Percentiles rank a stretch among this genome's conserved stretches.
Conservation (phyloP, 2,888 invertebrate genomes). For the Chloroclysta siterata region DNA sequence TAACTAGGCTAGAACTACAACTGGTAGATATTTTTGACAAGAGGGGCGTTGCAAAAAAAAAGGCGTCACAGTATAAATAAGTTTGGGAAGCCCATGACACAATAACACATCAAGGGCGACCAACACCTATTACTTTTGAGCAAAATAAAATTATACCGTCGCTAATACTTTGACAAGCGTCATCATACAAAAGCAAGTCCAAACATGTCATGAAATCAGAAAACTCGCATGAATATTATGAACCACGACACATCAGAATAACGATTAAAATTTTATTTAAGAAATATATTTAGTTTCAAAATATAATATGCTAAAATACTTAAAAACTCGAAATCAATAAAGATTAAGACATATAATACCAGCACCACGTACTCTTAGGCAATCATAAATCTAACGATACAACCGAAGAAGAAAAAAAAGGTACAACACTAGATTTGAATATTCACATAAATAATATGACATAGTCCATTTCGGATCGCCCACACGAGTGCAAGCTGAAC, state of each 20-base stretch:
- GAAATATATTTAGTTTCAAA: slow-evolving; percentile 3
- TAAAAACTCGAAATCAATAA: slow-evolving; percentile 29
- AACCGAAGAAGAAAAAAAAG: slow-evolving; percentile 2
- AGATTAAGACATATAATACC: slow-evolving; percentile 26
- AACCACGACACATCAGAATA: slow-evolving; percentile 7
- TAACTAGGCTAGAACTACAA: too few relatives aligned
- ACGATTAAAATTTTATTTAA: background rate
- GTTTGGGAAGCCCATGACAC: too few relatives aligned
- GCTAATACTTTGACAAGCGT: background rate
- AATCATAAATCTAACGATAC: slow-evolving; percentile 21
- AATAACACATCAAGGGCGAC: too few relatives aligned
- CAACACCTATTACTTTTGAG: background rate
- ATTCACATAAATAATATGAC: slow-evolving; percentile 24
- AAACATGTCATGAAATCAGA: slow-evolving; percentile 6
- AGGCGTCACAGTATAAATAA: too few relatives aligned
- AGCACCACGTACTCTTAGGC: slow-evolving; percentile 8
- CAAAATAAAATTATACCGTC: background rate
- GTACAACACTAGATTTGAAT: slow-evolving; percentile 21
- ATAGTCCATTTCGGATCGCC: slow-evolving; percentile 14
- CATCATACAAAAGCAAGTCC: slow-evolving; percentile 5
- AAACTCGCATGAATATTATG: background rate
- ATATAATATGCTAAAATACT: slow-evolving; percentile 18
- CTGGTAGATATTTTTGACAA: too few relatives aligned
- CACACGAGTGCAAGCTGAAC: slow-evolving; percentile 21
- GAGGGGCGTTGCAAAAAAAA: too few relatives aligned